Evolutionary conservation across 2,888 invertebrate species (phyloP).

Genomic region (Drosophila macrospina): DNA sequence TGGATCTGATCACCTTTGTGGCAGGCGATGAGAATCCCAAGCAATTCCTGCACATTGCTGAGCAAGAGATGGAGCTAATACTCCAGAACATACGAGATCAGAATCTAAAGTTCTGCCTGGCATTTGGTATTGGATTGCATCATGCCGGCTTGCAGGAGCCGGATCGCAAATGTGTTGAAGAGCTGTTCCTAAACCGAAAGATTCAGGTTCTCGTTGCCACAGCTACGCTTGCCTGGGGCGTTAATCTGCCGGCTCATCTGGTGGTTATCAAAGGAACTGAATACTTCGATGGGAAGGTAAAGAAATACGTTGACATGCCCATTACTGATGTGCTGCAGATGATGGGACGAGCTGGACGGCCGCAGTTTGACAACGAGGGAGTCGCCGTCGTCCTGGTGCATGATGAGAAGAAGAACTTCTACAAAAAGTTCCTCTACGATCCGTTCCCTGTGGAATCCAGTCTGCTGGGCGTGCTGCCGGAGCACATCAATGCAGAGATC

Average conservation of each 20-base stretch:
- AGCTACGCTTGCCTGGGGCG: slow-evolving; percentile 99
- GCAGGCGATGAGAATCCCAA: slow-evolving; percentile 97
- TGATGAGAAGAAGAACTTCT: slow-evolving; percentile 99
- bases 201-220: slow-evolving; percentile 99
- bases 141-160: slow-evolving; percentile 98
- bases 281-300: slow-evolving; percentile 98
- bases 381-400: slow-evolving; percentile 96
- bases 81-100: slow-evolving; percentile 91
- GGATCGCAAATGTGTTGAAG: slow-evolving; percentile 96
- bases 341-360: slow-evolving; percentile 99
- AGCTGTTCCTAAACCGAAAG: slow-evolving; percentile 96
- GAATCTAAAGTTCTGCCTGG: slow-evolving; percentile 96
- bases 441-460: slow-evolving; percentile 99
- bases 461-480: slow-evolving; percentile 94
- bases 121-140: slow-evolving; percentile 99
- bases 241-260: slow-evolving; percentile 99
- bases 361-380: slow-evolving; percentile 97
- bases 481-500: slow-evolving; percentile 98
- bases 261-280: slow-evolving; percentile 99
- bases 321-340: slow-evolving; percentile 99
- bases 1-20: slow-evolving; percentile 96
- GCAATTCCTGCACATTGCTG: slow-evolving; percentile 96
- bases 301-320: slow-evolving; percentile 99
- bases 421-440: slow-evolving; percentile 99
- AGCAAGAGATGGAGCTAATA: slow-evolving; percentile 93